Conservation (phyloP, 2,113 vertebrate genomes). For the Ailuropoda melanoleuca region DNA sequence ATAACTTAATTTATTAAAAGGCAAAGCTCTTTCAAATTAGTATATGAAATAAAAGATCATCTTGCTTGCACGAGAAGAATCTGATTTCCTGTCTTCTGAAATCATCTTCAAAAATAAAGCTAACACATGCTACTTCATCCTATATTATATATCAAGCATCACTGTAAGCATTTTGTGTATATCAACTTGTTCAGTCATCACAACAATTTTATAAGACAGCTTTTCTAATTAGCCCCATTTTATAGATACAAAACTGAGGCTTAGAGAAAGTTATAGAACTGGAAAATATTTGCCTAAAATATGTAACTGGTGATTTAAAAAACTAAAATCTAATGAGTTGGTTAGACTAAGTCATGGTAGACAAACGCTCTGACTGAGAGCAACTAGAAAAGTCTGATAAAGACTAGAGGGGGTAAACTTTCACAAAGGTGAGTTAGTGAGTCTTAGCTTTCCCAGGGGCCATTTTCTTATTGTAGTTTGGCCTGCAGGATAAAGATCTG, state of each 20-base stretch:
- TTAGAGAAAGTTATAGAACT: neutral
- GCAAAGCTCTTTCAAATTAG: slow-evolving; percentile 24
- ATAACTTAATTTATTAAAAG: slow-evolving; percentile 54
- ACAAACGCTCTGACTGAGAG: neutral
- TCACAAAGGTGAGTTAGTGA: neutral
- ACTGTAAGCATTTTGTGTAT: neutral
- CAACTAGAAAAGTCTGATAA: neutral
- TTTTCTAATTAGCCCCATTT: neutral
- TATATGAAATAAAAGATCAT: neutral
- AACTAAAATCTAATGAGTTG: neutral
- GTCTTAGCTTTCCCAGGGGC: neutral
- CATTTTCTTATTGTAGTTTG: neutral
- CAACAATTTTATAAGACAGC: neutral
- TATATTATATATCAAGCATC: neutral
- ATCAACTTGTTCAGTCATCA: neutral
- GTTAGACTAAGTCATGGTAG: neutral
- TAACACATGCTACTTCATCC: neutral
- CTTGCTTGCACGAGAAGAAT: neutral
- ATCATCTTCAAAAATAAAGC: neutral
- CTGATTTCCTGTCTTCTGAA: neutral
- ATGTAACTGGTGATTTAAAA: neutral
- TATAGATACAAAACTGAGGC: neutral
- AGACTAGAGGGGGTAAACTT: neutral
- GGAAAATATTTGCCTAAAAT: neutral
- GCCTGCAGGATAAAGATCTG: neutral